phyloP scores from a whole-genome alignment of 2,113 vertebrate species.

The Myodes glareolus region DNA sequence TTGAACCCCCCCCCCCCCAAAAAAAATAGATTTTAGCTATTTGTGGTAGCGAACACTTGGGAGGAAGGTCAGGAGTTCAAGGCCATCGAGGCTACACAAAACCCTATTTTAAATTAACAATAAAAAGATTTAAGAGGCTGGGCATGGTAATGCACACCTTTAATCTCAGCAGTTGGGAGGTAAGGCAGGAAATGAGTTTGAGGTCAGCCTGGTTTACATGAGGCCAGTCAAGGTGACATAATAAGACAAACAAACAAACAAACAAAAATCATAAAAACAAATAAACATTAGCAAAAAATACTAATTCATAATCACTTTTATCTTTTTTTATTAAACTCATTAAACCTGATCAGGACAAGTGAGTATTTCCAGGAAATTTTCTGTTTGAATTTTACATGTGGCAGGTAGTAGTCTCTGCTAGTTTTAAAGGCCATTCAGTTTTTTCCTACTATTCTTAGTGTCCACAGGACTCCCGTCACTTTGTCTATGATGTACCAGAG shows the following conservation, averaged over 20 bases:
- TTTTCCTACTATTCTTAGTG: not conserved
- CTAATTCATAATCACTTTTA: not conserved
- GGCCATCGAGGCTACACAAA: not conserved
- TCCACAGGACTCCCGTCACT: not conserved
- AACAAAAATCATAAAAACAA: not conserved
- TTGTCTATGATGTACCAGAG: not conserved
- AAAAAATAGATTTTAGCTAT: not conserved
- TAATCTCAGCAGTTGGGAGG: not conserved
- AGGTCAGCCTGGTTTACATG: too few relatives aligned
- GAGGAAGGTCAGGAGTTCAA: not conserved
- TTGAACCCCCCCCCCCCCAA: too few relatives aligned
- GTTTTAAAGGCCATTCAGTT: not conserved
- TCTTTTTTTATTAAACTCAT: not conserved
- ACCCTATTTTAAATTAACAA: not conserved
- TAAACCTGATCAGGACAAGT: not conserved
- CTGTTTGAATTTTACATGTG: not conserved
- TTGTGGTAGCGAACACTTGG: not conserved
- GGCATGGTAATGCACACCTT: not conserved
- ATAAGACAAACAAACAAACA: not conserved
- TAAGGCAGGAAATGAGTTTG: not conserved
- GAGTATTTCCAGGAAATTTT: not conserved
- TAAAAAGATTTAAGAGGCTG: not conserved
- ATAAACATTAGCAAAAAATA: not conserved
- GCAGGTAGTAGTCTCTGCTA: fast-evolving
- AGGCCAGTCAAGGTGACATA: not conserved